Evolutionary conservation across 2,888 invertebrate genomes (phyloP).

Genomic region (Lycocerus yunnanus): DNA sequence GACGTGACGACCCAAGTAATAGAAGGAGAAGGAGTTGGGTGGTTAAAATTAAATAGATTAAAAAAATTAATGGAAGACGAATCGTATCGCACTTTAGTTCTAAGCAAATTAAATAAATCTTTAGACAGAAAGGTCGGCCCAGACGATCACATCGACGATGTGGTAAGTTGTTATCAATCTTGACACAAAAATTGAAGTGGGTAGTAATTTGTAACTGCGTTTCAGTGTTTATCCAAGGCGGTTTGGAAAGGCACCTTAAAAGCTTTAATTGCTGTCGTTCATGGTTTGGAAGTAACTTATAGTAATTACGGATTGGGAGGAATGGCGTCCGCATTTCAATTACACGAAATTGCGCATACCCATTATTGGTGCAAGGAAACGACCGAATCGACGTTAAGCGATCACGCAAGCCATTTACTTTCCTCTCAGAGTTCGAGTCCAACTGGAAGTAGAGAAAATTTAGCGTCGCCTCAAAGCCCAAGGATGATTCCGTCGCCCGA

Average conservation of each 20-base stretch:
- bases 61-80: slow-evolving; percentile 99
- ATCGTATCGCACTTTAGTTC: slow-evolving; percentile 93
- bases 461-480: slow-evolving; percentile 68
- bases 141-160: slow-evolving; percentile 96
- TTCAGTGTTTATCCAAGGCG: slow-evolving; percentile 82
- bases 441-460: slow-evolving; percentile 69
- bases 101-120: slow-evolving; percentile 93
- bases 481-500: slow-evolving; percentile 60
- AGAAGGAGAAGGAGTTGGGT: slow-evolving; percentile 94
- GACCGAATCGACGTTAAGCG: slow-evolving; percentile 60
- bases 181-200: neutral
- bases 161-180: slow-evolving; percentile 68
- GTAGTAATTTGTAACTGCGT: slow-evolving; percentile 28
- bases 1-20: slow-evolving; percentile 83
- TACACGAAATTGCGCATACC: slow-evolving; percentile 98
- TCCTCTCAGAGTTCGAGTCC: slow-evolving; percentile 65
- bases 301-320: slow-evolving; percentile 94
- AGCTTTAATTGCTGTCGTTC: slow-evolving; percentile 84
- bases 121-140: slow-evolving; percentile 91
- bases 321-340: slow-evolving; percentile 95
- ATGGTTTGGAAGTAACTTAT: slow-evolving; percentile 90
- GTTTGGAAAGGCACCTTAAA: slow-evolving; percentile 98
- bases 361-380: slow-evolving; percentile 95
- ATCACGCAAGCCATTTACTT: slow-evolving; percentile 44
- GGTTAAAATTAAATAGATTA: slow-evolving; percentile 90